Percentiles rank a stretch among this genome's conserved stretches.
phyloP scores from a whole-genome alignment of 37 sponge, comb jelly and placozoan species.

The Amphimedon queenslandica region DNA sequence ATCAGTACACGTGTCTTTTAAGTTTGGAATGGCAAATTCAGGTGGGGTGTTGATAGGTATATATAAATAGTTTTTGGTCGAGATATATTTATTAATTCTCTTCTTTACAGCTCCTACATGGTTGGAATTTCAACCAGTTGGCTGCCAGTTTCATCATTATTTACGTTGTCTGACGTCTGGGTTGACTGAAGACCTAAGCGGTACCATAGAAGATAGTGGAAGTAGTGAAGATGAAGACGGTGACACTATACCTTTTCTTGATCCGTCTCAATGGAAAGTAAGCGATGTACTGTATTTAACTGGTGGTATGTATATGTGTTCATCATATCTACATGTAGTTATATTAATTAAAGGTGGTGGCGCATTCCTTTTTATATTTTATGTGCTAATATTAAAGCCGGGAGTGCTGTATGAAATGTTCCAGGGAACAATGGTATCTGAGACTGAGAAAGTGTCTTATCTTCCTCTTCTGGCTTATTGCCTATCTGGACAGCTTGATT shows the following conservation, averaged over 20 bases:
- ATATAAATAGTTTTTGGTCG: too few relatives aligned
- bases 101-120: constrained; percentile 9
- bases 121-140: constrained; percentile 25
- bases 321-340: neutral
- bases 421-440: too few relatives aligned
- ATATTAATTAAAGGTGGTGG: neutral
- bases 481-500: too few relatives aligned
- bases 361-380: neutral
- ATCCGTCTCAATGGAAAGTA: constrained; percentile 75
- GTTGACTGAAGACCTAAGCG: too few relatives aligned
- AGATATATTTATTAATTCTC: too few relatives aligned
- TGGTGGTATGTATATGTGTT: neutral
- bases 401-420: neutral
- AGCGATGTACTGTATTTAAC: too few relatives aligned
- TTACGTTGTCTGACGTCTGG: neutral
- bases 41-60: too few relatives aligned
- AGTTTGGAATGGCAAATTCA: too few relatives aligned
- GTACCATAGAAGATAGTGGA: constrained; percentile 7
- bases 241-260: constrained; percentile 34
- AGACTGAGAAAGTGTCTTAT: too few relatives aligned
- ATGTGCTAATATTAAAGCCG: neutral
- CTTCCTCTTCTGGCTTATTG: too few relatives aligned
- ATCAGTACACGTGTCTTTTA: too few relatives aligned
- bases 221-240: constrained; percentile 13
- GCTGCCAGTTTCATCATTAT: constrained; percentile 12